phyloP scores from a whole-genome alignment of 2,113 vertebrate genomes.

The Gnathonemus echidnorhynchus region DNA sequence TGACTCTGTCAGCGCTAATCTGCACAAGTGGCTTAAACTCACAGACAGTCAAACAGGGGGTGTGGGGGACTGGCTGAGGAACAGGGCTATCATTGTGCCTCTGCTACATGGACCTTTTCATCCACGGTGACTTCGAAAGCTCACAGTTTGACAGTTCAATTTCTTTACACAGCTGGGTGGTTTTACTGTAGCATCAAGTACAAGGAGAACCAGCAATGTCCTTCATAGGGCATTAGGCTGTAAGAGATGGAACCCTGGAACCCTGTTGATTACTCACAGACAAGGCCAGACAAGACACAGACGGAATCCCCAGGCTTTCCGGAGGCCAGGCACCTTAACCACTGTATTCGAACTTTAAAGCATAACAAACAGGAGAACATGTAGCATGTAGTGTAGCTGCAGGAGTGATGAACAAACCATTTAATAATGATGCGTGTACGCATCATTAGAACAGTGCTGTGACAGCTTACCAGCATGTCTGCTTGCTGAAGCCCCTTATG shows the following conservation, averaged over 20 bases:
- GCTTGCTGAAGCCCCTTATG: background rate
- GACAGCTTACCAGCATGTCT: background rate
- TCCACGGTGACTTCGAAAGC: background rate
- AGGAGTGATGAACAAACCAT: background rate
- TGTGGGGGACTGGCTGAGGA: background rate
- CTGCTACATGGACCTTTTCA: background rate
- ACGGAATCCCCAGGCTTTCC: background rate
- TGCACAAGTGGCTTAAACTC: background rate
- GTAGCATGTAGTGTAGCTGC: background rate
- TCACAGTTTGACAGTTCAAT: conserved; percentile 9
- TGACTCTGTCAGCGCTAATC: background rate
- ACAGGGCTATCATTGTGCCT: background rate
- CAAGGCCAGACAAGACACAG: background rate
- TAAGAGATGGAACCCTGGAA: background rate
- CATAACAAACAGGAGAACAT: background rate
- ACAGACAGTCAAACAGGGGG: background rate
- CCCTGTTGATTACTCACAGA: background rate
- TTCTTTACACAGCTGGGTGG: background rate
- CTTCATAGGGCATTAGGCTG: background rate
- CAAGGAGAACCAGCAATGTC: background rate
- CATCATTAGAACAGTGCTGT: background rate
- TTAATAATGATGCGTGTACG: background rate
- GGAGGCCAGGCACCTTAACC: background rate
- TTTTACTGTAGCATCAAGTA: background rate
- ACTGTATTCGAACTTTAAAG: background rate